Base-by-base conservation (phyloP, 2,888 invertebrate genomes). In the Andrena hattorfiana region DNA sequence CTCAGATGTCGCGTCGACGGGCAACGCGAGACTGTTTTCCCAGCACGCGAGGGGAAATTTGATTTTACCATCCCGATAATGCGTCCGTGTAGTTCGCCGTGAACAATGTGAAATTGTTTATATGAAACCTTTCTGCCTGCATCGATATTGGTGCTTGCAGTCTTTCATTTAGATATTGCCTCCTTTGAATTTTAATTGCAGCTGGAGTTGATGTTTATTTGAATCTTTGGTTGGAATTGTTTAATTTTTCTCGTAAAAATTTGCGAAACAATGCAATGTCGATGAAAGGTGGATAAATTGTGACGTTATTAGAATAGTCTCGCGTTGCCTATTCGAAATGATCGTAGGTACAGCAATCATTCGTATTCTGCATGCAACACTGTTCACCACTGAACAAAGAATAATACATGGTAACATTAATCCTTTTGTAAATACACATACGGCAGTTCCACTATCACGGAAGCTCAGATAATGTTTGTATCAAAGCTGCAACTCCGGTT, bases 291-390 rank as follows among this genome's bases (percentile, higher is more conserved):
- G 13, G 26, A 42, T 42, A 64, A 16, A n/a, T 2, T 28, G 0
- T 26, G 5, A 51, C 16, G 13, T 75, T 59, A 28, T 23, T 20
- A 10, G n/a, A 35, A 59, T n/a, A 69, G 42, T 49, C 54, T 63
- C 63, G 60, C 49, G 72, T 72, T 63, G 69, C 70, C 60, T 26
- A 51, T 30, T 8, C 23, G 48, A 77, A 67, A 5, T 13, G 20
- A 62, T 35, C 35, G 66, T 2, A 42, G 23, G 16, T n/a, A 23
- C 48, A 20, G 8, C 1, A 13, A 49, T 7, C 56, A 63, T 76
- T 28, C 72, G 30, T 26, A n/a, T 62, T 54, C 20, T 74, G 81
- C 79, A 81, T 70, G 73, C 4, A 48, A 35, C 30, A 42, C 23
- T 60, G 54, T 23, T 60, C 54, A n/a, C 63, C 23, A 3, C 28